Base-by-base conservation (phyloP, 2,888 invertebrate genomes). In the Steinernema hermaphroditum region DNA sequence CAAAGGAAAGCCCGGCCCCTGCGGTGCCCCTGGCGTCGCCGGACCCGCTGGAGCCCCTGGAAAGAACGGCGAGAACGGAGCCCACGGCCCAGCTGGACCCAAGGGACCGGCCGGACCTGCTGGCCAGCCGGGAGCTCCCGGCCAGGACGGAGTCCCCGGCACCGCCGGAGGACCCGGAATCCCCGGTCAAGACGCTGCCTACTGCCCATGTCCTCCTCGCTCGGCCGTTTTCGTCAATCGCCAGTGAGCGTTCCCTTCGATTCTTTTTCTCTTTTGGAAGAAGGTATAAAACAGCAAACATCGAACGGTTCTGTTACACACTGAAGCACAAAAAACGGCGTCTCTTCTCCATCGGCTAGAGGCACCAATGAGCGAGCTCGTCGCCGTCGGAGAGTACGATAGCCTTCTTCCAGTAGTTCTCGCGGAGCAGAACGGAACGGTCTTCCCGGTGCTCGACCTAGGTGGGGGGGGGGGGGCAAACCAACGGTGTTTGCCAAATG, bases 121-220 rank as follows among this genome's bases (percentile, higher is more conserved):
- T n/a, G 73, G 73, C 29, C 43, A 71, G 49, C 57, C 43, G 43
- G 74, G 74, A 44, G 22, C 44, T 0, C 32, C 62, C 37, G 74
- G 74, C 24, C 57, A 62, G 44, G 29, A 16, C 37, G 74, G 74
- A 32, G 68, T 29, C 2, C 37, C 49, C 37, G 73, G 73, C 6
- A 2, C 22, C n/a, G 46, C 46, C 46, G 46, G 46, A 46, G 46
- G 46, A 16, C 46, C 46, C 46, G 46, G 46, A 19, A 16, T 46
- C 16, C 46, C 46, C n/a, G 46, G 46, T 6, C 16, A 19, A 4
- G 46, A 46, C 16, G 27, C 54, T 16, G 24, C 54, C 54, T 27
- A 54, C 54, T 54, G 54, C 54, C 54, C 54, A 16, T 54, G 54
- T 27, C 54, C 54, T 54, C 54, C 54, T 27, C 54, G 54, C 54